Conservation (phyloP, 2,888 invertebrate species). For the Orthosia gothica region DNA sequence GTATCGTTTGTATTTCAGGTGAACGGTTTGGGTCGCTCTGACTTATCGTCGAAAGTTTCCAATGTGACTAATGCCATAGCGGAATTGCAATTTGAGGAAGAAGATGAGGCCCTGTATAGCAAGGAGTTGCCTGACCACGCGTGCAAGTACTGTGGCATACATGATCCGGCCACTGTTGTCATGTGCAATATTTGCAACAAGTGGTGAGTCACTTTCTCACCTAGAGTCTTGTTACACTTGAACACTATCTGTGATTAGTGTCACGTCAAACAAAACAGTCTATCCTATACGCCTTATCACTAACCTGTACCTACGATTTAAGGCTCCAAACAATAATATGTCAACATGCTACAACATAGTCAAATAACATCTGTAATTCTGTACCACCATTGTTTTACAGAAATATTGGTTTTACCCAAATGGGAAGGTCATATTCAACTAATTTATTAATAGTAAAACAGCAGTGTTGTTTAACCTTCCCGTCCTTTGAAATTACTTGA, state of each 20-base stretch:
- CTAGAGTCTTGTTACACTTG: slow-evolving; percentile 32
- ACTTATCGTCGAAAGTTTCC: slow-evolving; percentile 93
- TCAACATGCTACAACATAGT: not conserved
- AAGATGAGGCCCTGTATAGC: slow-evolving; percentile 97
- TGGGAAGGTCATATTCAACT: slow-evolving; percentile 20
- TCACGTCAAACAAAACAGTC: slow-evolving; percentile 31
- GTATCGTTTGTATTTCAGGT: slow-evolving; percentile 88
- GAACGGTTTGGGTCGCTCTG: slow-evolving; percentile 93
- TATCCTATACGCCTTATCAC: slow-evolving; percentile 13
- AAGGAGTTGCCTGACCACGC: slow-evolving; percentile 98
- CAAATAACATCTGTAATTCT: slow-evolving; percentile 6
- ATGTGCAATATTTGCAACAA: slow-evolving; percentile 99
- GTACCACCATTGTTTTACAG: slow-evolving; percentile 6
- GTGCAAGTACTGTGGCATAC: slow-evolving; percentile 99
- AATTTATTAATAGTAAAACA: slow-evolving; percentile 33
- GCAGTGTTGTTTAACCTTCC: slow-evolving; percentile 27
- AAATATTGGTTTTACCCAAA: slow-evolving; percentile 12
- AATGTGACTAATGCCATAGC: slow-evolving; percentile 94
- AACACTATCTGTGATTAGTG: slow-evolving; percentile 34
- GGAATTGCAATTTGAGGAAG: slow-evolving; percentile 98
- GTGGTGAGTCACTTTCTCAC: slow-evolving; percentile 92
- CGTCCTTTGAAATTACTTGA: slow-evolving; percentile 18
- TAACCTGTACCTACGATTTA: slow-evolving; percentile 13
- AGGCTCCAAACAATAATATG: slow-evolving; percentile 2
- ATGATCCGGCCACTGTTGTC: slow-evolving; percentile 99